A percentile compares a stretch with the other conserved stretches of the same genome.
phyloP scores from a whole-genome alignment of 2,797 vertebrate genomes.

The Silurus aristotelis region DNA sequence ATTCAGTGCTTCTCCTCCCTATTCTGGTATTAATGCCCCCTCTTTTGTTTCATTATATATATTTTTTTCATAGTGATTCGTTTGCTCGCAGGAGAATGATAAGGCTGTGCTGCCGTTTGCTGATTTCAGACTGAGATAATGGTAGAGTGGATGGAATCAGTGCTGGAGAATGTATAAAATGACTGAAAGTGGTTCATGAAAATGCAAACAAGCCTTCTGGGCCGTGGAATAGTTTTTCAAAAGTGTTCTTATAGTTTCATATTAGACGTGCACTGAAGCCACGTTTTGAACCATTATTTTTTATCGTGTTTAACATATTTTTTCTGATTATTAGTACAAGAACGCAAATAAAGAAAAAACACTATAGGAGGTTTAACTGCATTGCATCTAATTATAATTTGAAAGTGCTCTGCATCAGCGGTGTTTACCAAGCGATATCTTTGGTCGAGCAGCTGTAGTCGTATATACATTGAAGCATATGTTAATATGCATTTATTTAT shows the following conservation, averaged over 20 bases:
- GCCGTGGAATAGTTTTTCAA: not conserved
- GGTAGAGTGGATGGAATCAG: not conserved
- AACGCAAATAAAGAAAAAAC: not conserved
- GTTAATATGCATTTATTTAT: constrained; percentile 32
- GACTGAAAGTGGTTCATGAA: not conserved
- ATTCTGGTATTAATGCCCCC: not conserved
- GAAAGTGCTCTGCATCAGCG: not conserved
- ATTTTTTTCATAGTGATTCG: not conserved
- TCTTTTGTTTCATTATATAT: not conserved
- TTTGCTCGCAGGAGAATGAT: not conserved
- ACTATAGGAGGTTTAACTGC: not conserved
- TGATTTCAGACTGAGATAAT: constrained; percentile 10
- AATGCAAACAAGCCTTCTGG: not conserved
- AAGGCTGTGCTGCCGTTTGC: not conserved
- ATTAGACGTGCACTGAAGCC: not conserved
- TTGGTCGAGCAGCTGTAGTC: not conserved
- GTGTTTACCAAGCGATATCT: constrained; percentile 10
- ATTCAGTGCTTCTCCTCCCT: not conserved
- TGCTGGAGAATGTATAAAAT: not conserved
- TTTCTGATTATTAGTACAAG: not conserved
- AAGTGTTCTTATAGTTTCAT: not conserved
- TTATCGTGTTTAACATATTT: not conserved
- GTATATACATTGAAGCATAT: not conserved
- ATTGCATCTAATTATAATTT: not conserved
- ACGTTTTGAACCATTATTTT: not conserved